These are phyloP conservation scores for Corythucha ciliata DNA, from an alignment of 2,888 invertebrate species.

Conservation along the genomic window DNA sequence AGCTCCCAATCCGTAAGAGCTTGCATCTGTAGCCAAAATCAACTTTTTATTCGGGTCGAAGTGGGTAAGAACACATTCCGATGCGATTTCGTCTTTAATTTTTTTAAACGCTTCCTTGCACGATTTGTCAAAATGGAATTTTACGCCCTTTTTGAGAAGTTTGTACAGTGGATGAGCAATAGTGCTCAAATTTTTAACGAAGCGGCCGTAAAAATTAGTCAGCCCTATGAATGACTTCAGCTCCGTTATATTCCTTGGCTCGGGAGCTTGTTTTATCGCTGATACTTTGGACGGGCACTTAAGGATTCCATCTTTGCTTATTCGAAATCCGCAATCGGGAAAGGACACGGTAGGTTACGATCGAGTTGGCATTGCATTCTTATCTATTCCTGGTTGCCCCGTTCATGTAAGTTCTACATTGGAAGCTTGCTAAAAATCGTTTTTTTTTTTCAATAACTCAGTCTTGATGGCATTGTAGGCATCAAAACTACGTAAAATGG, in stretches of 20 bases:
- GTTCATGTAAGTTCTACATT: too few relatives aligned
- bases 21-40: slow-evolving; percentile 10
- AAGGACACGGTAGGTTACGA: too few relatives aligned
- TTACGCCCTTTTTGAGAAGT: neutral
- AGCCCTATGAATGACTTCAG: slow-evolving; percentile 38
- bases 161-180: slow-evolving; percentile 1
- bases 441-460: too few relatives aligned
- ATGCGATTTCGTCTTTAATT: slow-evolving; percentile 22
- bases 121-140: neutral
- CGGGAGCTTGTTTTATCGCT: slow-evolving; percentile 12
- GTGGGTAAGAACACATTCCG: slow-evolving; percentile 18
- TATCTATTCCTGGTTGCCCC: too few relatives aligned
- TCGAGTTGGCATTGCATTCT: too few relatives aligned
- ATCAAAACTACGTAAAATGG: too few relatives aligned
- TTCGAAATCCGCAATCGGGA: slow-evolving; percentile 20
- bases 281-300: slow-evolving; percentile 17
- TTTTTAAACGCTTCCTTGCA: slow-evolving; percentile 12
- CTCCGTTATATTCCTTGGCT: slow-evolving; percentile 26
- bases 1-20: neutral
- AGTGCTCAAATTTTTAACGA: slow-evolving; percentile 3
- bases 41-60: slow-evolving; percentile 17
- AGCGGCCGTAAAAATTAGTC: slow-evolving; percentile 40
- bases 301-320: slow-evolving; percentile 20
- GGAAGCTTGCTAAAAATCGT: too few relatives aligned
- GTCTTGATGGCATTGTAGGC: too few relatives aligned